Evolutionary conservation across 2,113 vertebrate species (phyloP).

Genomic region (Xenotilapia caudafasciata): DNA sequence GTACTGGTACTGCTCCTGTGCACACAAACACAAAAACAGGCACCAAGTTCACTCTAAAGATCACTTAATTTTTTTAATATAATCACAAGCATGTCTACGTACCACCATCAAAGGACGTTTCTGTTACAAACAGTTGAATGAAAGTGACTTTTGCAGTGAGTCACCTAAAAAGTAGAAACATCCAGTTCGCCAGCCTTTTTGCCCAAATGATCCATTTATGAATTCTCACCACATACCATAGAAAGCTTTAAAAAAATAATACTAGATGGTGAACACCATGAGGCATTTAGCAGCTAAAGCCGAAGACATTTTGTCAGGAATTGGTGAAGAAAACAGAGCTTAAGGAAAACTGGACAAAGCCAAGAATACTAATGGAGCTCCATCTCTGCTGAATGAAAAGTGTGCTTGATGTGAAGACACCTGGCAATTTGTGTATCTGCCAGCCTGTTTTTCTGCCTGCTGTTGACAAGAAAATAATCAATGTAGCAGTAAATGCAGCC

Average conservation of each 20-base stretch:
- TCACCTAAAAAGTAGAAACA: background rate
- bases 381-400: background rate
- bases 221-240: background rate
- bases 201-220: background rate
- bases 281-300: background rate
- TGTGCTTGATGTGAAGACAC: background rate
- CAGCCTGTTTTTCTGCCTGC: background rate
- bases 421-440: background rate
- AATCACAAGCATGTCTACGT: background rate
- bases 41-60: background rate
- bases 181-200: background rate
- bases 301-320: background rate
- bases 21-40: conserved; percentile 15
- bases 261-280: background rate
- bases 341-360: background rate
- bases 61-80: background rate
- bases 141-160: background rate
- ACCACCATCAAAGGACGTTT: background rate
- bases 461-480: background rate
- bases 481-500: background rate
- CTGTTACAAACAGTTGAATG: background rate
- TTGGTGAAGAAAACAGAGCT: background rate
- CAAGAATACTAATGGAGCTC: background rate
- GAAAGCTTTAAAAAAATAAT: background rate
- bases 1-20: conserved; percentile 97